These are phyloP conservation scores for Chauna torquata DNA, from an alignment of 2,113 vertebrate genomes.

Conservation along the genomic window DNA sequence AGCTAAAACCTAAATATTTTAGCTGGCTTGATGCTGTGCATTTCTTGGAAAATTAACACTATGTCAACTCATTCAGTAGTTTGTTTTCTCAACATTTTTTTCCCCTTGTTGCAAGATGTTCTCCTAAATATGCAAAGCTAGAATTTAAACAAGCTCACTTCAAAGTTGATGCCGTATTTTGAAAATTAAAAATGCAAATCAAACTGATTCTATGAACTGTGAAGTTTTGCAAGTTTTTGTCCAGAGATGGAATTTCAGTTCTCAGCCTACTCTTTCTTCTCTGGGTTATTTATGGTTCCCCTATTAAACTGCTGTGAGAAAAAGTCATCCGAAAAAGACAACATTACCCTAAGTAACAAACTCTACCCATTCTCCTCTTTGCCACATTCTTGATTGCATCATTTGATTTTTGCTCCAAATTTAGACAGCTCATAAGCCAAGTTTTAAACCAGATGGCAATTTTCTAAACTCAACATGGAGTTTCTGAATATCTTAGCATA, in stretches of 20 bases:
- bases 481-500: background rate
- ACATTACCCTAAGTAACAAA: background rate
- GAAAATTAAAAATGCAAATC: background rate
- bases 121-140: background rate
- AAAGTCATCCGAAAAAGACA: background rate
- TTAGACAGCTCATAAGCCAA: background rate
- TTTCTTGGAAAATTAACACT: constrained; percentile 17
- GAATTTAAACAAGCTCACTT: background rate
- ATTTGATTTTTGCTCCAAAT: background rate
- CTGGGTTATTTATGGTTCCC: background rate
- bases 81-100: background rate
- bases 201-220: background rate
- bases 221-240: background rate
- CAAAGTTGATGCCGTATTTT: background rate
- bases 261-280: background rate
- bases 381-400: background rate
- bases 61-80: background rate
- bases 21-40: background rate
- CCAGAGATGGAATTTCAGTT: background rate
- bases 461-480: background rate
- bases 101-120: background rate
- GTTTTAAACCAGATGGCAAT: background rate
- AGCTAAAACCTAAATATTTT: constrained; percentile 52
- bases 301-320: background rate
- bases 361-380: background rate